phyloP scores from a whole-genome alignment of 1,140 invertebrate genomes.

The Drosophila funebris region DNA sequence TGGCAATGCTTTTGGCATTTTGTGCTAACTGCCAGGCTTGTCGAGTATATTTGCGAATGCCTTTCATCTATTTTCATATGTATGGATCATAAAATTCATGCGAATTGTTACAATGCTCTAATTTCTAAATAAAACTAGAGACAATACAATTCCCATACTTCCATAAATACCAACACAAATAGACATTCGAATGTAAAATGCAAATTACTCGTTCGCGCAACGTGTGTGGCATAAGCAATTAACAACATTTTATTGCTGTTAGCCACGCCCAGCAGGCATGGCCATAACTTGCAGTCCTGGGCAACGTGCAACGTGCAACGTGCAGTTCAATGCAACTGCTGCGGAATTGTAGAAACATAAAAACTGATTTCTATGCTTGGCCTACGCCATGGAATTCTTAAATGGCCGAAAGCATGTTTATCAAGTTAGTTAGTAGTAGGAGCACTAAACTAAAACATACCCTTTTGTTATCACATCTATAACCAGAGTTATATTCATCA shows the following conservation, averaged over 20 bases:
- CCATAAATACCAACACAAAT: background rate
- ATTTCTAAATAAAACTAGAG: conserved; percentile 7
- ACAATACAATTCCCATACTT: background rate
- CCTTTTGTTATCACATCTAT: too few relatives aligned
- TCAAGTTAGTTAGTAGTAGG: too few relatives aligned
- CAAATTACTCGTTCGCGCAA: conserved; percentile 55
- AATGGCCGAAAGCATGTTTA: background rate
- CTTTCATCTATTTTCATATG: background rate
- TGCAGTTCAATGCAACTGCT: conserved; percentile 60
- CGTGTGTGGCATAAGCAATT: conserved; percentile 74
- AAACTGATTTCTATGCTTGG: conserved; percentile 13
- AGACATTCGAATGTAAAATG: conserved; percentile 7
- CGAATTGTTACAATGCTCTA: background rate
- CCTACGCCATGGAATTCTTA: background rate
- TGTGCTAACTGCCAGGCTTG: conserved; percentile 1
- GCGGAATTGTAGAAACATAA: background rate
- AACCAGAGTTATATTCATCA: too few relatives aligned
- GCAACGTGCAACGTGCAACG: conserved; percentile 38
- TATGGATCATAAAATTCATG: conserved; percentile 5
- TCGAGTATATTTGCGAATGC: conserved; percentile 7
- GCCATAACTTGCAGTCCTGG: conserved; percentile 56
- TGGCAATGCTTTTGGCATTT: background rate
- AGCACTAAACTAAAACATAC: too few relatives aligned
- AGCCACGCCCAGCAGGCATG: conserved; percentile 13
- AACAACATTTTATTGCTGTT: conserved; percentile 59